Evolutionary conservation across 2,888 invertebrate genomes (phyloP).

Genomic region (Diadegma fenestrale): DNA sequence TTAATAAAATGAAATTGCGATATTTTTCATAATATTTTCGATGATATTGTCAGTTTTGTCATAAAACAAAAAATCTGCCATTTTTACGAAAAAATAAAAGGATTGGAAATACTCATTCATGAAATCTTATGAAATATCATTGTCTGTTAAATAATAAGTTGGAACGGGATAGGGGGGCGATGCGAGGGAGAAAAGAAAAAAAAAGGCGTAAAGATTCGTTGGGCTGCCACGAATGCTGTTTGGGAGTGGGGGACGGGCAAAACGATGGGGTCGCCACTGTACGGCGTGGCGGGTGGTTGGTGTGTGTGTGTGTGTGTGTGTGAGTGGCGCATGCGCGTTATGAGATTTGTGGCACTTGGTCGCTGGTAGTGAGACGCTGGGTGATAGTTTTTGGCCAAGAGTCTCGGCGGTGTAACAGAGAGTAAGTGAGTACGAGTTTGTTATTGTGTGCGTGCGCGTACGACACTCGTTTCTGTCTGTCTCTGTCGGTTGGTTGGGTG

Average conservation of each 20-base stretch:
- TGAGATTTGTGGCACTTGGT: slow-evolving; percentile 87
- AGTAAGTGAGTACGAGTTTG: slow-evolving; percentile 45
- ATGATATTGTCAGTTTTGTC: neutral
- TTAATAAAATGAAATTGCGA: neutral
- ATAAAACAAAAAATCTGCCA: neutral
- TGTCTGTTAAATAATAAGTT: neutral
- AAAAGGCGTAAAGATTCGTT: slow-evolving; percentile 8
- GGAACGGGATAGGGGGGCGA: neutral
- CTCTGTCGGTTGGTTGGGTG: slow-evolving; percentile 43
- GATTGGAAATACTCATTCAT: neutral
- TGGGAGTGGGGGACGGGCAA: slow-evolving; percentile 13
- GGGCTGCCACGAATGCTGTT: slow-evolving; percentile 42
- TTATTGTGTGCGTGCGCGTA: slow-evolving; percentile 31
- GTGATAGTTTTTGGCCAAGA: slow-evolving; percentile 39
- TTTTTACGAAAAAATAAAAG: neutral
- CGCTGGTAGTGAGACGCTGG: slow-evolving; percentile 55
- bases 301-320: slow-evolving; percentile 27
- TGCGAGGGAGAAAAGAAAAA: neutral
- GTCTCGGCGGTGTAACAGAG: slow-evolving; percentile 8
- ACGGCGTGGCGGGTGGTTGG: neutral
- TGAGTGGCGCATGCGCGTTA: slow-evolving; percentile 87
- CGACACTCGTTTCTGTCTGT: slow-evolving; percentile 34
- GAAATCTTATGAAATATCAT: neutral
- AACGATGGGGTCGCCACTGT: slow-evolving; percentile 43
- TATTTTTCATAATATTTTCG: no score